Conservation (phyloP, 2,888 invertebrate species). For the Polydrusus pterygomalis region DNA sequence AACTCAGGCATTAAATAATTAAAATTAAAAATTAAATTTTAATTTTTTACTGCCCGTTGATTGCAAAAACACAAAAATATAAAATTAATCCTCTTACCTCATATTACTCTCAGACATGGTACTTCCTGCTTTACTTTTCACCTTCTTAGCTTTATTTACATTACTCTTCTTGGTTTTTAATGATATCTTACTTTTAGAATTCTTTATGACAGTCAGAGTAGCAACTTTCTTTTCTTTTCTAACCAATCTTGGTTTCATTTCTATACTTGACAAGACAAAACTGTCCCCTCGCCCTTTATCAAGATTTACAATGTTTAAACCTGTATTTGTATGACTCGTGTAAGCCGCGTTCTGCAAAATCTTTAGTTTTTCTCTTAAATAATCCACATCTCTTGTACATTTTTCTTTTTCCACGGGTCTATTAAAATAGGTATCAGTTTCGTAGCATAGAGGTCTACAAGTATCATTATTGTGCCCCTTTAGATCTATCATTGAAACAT, state of each 20-base stretch:
- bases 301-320: slow-evolving; percentile 37
- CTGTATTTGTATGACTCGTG: slow-evolving; percentile 37
- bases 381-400: slow-evolving; percentile 67
- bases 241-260: slow-evolving; percentile 50
- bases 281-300: slow-evolving; percentile 35
- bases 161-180: slow-evolving; percentile 57
- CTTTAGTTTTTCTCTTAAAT: slow-evolving; percentile 65
- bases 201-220: slow-evolving; percentile 49
- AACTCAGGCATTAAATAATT: too few species aligned
- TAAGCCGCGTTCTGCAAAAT: slow-evolving; percentile 62
- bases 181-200: slow-evolving; percentile 56
- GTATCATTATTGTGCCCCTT: slow-evolving; percentile 55
- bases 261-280: slow-evolving; percentile 45
- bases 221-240: slow-evolving; percentile 49
- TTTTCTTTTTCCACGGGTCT: slow-evolving; percentile 64
- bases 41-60: too few species aligned
- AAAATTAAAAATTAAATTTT: too few species aligned
- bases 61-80: neutral
- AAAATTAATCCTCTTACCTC: slow-evolving; percentile 42
- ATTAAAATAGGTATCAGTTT: slow-evolving; percentile 69
- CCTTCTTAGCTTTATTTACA: slow-evolving; percentile 51
- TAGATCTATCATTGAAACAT: slow-evolving; percentile 58
- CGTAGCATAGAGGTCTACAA: slow-evolving; percentile 60
- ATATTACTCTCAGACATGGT: slow-evolving; percentile 31
- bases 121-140: slow-evolving; percentile 48